Conservation (phyloP, 2,888 invertebrate species). For the Brachypterus glaber region DNA sequence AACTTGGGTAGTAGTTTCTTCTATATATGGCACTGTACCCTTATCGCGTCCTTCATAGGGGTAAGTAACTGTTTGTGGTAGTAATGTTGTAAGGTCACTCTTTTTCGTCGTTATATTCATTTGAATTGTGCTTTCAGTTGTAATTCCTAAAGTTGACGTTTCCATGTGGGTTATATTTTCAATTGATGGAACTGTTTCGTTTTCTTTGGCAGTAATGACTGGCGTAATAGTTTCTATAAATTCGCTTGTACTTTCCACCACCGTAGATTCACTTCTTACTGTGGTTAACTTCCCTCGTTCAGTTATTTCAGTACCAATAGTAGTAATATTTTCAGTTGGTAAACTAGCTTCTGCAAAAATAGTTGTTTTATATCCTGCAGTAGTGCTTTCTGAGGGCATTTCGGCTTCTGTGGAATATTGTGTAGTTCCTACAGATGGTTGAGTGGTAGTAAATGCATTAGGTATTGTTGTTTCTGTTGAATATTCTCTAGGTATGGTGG, state of each 20-base stretch:
- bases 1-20: constrained; percentile 38
- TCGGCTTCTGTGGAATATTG: neutral
- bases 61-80: too few species aligned
- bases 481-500: too few species aligned
- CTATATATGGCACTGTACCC: constrained; percentile 37
- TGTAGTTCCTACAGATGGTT: neutral
- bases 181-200: too few species aligned
- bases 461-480: neutral
- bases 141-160: too few species aligned
- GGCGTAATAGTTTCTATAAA: too few species aligned
- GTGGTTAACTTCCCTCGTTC: too few species aligned
- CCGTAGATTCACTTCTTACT: too few species aligned
- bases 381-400: constrained; percentile 3
- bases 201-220: too few species aligned
- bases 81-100: neutral
- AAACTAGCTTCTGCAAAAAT: constrained; percentile 28
- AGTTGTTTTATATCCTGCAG: constrained; percentile 5
- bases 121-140: too few species aligned
- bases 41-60: constrained; percentile 18
- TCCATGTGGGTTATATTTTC: too few species aligned
- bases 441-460: neutral
- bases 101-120: too few species aligned
- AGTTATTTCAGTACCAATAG: constrained; percentile 35
- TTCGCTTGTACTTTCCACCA: too few species aligned
- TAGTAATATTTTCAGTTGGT: constrained; percentile 36